phyloP scores from a whole-genome alignment of 2,888 invertebrate genomes.

The Ophonus ardosiacus region DNA sequence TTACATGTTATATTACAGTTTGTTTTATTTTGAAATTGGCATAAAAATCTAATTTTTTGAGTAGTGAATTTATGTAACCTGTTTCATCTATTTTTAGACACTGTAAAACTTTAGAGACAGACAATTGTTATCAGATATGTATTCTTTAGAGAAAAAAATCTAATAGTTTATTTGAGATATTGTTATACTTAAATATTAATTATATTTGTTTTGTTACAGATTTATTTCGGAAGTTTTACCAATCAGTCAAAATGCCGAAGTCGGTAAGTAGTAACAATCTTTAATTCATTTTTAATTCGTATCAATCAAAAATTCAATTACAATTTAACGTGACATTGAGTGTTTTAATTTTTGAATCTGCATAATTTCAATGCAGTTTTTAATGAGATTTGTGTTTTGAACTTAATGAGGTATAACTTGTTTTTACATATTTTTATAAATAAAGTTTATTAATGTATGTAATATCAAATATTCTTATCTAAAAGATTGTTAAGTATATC shows the following conservation, averaged over 20 bases:
- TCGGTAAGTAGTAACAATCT: conserved; percentile 77
- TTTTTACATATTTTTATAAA: not conserved
- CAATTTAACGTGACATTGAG: not conserved
- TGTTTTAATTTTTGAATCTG: not conserved
- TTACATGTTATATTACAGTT: not conserved
- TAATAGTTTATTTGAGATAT: not conserved
- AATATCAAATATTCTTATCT: conserved; percentile 24
- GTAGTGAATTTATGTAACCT: conserved; percentile 29
- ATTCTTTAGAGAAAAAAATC: not conserved
- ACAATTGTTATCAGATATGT: not conserved
- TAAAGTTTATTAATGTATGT: not conserved
- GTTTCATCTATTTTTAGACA: conserved; percentile 28
- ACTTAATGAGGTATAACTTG: too few species aligned
- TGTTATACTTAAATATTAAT: not conserved
- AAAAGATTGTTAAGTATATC: conserved; percentile 19
- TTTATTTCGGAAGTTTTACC: conserved; percentile 53
- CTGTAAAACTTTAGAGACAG: conserved; percentile 26
- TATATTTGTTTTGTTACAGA: conserved; percentile 38
- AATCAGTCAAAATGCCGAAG: conserved; percentile 79
- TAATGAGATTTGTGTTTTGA: not conserved
- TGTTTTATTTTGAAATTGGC: conserved; percentile 33
- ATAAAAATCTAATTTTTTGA: conserved; percentile 23
- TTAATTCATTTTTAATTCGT: not conserved
- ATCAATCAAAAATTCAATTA: not conserved
- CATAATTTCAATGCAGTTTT: not conserved